phyloP scores from a whole-genome alignment of 1,140 invertebrate genomes.

The Drosophila watanabei region DNA sequence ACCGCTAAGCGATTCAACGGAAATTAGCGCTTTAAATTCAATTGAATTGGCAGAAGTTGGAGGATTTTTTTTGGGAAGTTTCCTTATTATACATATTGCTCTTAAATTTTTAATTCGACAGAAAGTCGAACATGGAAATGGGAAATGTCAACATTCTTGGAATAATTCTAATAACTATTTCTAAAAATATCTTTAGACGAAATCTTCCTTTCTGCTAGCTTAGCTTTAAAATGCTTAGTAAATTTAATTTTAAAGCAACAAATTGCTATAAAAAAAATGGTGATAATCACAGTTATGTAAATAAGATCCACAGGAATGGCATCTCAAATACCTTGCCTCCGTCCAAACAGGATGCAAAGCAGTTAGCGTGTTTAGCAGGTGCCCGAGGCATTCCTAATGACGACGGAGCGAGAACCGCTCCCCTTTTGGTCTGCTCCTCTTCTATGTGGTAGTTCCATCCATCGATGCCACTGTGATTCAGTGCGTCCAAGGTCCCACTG shows the following conservation, averaged over 20 bases:
- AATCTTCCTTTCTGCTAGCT: no score
- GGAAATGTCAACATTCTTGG: neutral
- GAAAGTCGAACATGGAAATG: neutral
- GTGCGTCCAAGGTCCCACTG: conserved; percentile 49
- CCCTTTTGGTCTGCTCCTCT: conserved; percentile 10
- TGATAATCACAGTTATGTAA: conserved; percentile 7
- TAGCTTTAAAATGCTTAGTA: neutral
- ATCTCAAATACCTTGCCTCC: neutral
- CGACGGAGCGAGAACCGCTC: neutral
- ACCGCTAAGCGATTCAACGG: conserved; percentile 11
- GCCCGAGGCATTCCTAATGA: conserved; percentile 48
- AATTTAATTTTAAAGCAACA: neutral
- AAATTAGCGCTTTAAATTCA: conserved; percentile 14
- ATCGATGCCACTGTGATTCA: conserved; percentile 25
- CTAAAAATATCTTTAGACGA: no score
- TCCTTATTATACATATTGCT: neutral
- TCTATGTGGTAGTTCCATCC: conserved; percentile 6
- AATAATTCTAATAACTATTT: no score
- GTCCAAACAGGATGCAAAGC: conserved; percentile 38
- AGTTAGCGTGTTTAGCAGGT: conserved; percentile 47
- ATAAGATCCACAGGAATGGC: neutral
- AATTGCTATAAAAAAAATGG: neutral
- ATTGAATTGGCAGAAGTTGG: conserved; percentile 1
- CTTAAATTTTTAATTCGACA: neutral
- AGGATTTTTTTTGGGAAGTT: conserved; percentile 3